Evolutionary conservation across 2,888 invertebrate species (phyloP), one percentile per base, ranked within the genome.

Genomic region (Scaptomyza cyrtandrae): DNA sequence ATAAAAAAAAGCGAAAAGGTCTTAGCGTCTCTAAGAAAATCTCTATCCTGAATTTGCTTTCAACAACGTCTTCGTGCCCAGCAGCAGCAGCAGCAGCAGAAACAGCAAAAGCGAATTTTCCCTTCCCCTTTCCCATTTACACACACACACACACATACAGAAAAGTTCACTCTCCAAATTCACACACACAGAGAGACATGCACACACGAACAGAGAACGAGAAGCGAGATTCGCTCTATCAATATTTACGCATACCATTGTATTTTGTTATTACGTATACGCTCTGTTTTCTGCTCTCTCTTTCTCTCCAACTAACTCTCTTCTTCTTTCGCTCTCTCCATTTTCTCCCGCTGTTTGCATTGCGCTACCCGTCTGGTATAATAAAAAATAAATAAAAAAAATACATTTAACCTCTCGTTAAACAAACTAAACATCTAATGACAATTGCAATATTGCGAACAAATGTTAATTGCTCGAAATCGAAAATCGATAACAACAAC

Each of bases 21-120:
- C 81, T n/a, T n/a, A 70, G 71, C 53, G 60, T 66, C 69, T 69
- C 69, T 69, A 79, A 89, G 89, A 86, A 86, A 86, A 89, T 86
- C 89, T 86, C 86, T 86, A 86, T 86, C 86, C 86, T 82, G 83
- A 88, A 78, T 89, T 86, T 83, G 72, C 72, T 80, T 86, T 76
- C 55, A 54, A 71, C 66, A 72, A 79, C 71, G 78, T 85, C 75
- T 82, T 85, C 78, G 78, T 83, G 65, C 46, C 63, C 72, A 74
- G 71, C 71, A 69, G 73, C 57, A 85, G 44, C 44, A 67, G 63
- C 64, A 49, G 49, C 16, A 50, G 19, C 50, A 69, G 72, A 61
- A 86, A 75, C 77, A 82, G 77, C 88, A 80, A 80, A 80, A 24
- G 24, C 24, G 5, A 24, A 77, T 77, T 88, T 76, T 33, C 69